Evolutionary conservation across 2,888 invertebrate species (phyloP), one percentile per base, ranked within the genome.

Genomic region (Linyphia triangularis): DNA sequence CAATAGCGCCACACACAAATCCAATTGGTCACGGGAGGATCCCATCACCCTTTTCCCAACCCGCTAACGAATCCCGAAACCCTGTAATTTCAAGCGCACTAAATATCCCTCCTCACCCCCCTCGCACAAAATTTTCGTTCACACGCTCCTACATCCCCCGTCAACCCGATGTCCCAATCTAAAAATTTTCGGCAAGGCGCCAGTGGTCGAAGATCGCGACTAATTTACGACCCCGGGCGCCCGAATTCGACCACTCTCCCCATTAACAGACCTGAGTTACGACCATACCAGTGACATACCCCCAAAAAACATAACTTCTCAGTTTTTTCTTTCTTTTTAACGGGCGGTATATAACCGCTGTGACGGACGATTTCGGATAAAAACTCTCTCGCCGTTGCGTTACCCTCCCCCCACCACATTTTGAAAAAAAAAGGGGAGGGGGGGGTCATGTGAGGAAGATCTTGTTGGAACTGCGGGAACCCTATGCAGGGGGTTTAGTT

Each of bases 161-260:
- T n/a, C n/a, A 83, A 65, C 51, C 33, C 4, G 9, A 33, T 33
- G 33, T 33, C 33, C 33, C 33, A 33, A 51, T 51, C 77, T 70
- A 77, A 86, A 86, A 86, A 81, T 86, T 81, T 81, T n/a, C n/a
- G 4, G 43, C n/a, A n/a, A 79, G 86, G 86, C 86, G 86, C 86
- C 86, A 86, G 73, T 26, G 81, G 67, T 67, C 43, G 33, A 24
- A 65, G 26, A 63, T 65, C 73, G 81, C 81, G 86, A 37, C 86
- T 86, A 81, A 86, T 81, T 86, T 86, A 86, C 59, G 86, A 81
- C 16, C 78, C 26, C 16, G 51, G 51, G 51, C 51, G 51, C 51
- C 51, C 70, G 26, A 59, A 83, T 83, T 73, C 83, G 26, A 43
- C 83, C 83, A 61, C 51, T 43, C 61, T 28, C 33, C 28, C 75